Conservation (phyloP, 2,888 invertebrate species). For the Saturnia japonica region DNA sequence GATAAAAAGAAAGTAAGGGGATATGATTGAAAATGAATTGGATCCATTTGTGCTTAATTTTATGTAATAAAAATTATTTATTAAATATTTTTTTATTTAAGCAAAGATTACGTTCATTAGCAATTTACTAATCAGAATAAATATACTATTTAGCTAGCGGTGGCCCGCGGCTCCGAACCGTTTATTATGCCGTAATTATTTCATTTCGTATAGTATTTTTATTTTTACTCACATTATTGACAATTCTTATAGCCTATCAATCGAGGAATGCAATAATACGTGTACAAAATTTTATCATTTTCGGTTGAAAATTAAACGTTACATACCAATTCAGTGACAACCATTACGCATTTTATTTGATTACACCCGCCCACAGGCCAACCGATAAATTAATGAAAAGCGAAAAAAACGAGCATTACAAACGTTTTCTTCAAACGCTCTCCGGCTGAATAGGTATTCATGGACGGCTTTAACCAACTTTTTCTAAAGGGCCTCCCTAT, state of each 20-base stretch:
- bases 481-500: constrained; percentile 21
- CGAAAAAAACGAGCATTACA: constrained; percentile 12
- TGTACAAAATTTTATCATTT: too few relatives aligned
- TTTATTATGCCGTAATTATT: too few relatives aligned
- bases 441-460: constrained; percentile 18
- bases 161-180: too few relatives aligned
- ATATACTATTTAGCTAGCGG: neutral
- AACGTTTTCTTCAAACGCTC: constrained; percentile 15
- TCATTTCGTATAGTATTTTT: too few relatives aligned
- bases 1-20: constrained; percentile 15
- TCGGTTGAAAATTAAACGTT: neutral
- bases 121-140: neutral
- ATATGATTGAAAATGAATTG: neutral
- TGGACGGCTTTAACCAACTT: constrained; percentile 22
- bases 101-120: neutral
- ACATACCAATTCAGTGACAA: neutral
- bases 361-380: neutral
- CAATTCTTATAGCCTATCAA: too few relatives aligned
- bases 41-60: neutral
- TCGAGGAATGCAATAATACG: too few relatives aligned
- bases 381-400: constrained; percentile 14
- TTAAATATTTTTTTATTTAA: neutral
- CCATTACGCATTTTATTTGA: constrained; percentile 7
- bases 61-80: neutral
- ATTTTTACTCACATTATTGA: too few relatives aligned